Evolutionary conservation across 2,113 vertebrate genomes (phyloP).

Genomic region (Eulacestoma nigropectus): DNA sequence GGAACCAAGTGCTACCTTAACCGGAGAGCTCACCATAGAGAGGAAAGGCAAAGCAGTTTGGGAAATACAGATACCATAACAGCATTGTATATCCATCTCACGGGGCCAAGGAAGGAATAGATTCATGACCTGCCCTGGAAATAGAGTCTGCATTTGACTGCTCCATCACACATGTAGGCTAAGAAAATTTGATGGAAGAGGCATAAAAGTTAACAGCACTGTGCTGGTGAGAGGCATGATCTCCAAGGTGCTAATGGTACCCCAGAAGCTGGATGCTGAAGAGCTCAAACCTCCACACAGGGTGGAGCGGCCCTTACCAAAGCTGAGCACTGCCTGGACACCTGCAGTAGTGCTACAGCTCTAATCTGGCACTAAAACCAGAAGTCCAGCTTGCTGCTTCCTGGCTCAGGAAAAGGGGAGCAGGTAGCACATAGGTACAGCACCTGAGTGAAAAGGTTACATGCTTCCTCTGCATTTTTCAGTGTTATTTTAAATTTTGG

Average conservation of each 20-base stretch:
- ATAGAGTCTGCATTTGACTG: background rate
- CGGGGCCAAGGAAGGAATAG: background rate
- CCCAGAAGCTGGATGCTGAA: background rate
- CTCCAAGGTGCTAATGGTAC: background rate
- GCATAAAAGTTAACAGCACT: background rate
- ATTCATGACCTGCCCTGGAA: background rate
- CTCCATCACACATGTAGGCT: background rate
- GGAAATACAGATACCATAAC: background rate
- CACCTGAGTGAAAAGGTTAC: accelerated
- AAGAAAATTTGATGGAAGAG: background rate
- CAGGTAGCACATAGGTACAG: background rate
- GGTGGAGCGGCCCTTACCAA: background rate
- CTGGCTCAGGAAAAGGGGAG: background rate
- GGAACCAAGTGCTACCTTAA: background rate
- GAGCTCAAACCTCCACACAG: background rate
- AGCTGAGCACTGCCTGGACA: accelerated
- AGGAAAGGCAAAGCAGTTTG: background rate
- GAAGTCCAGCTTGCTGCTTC: background rate
- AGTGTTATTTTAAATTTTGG: background rate
- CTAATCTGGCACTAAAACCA: background rate
- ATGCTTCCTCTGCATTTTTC: background rate
- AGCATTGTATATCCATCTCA: background rate
- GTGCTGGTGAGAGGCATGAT: accelerated
- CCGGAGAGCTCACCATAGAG: background rate
- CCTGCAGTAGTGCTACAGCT: background rate